Evolutionary conservation across 2,113 vertebrate genomes (phyloP), one percentile per base, ranked within the genome.

Genomic region (Oenanthe melanoleuca): DNA sequence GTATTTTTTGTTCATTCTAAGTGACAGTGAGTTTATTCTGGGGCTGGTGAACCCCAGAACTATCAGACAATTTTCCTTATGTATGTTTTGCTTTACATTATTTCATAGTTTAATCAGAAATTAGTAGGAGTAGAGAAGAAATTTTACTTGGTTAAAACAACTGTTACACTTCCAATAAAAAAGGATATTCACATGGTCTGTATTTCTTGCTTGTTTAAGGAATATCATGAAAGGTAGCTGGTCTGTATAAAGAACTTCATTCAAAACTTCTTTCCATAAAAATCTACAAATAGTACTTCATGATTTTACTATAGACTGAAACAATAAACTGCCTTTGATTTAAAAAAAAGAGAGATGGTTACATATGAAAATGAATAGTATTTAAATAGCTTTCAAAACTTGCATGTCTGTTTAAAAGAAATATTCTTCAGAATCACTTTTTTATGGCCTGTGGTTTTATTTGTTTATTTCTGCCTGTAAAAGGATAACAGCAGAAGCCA

Each of bases 401-500:
- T 52, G 2, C 2, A 8, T 40, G 1, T 59, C 60, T 75, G 2
- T 37, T 66, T 23, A 3, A 28, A 67, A 34, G 37, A 67, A 29
- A 29, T 28, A 17, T 4, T 65, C 22, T 14, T 74, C 25, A 80
- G 23, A 70, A 12, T 44, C 65, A 45, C 22, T 71, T 53, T 8
- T 45, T 59, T 63, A 31, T 80, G 38, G 17, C 20, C 14, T 60
- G 15, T 6, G 19, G 34, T 63, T 73, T 15, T 38, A 2, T 80
- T 60, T 80, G 57, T 79, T 84, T 69, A 67, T 91, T 88, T 92
- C 67, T 92, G 24, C 31, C 75, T 88, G 4, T 91, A 29, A 92
- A 77, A 56, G 18, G 49, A 6, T 40, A 18, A 18, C 2, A 59
- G 3, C n/a, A 65, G 70, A 71, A 24, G 0, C 0, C 31, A 19